Conservation (phyloP, 1,140 invertebrate species). For the Drosophila albomicans region DNA sequence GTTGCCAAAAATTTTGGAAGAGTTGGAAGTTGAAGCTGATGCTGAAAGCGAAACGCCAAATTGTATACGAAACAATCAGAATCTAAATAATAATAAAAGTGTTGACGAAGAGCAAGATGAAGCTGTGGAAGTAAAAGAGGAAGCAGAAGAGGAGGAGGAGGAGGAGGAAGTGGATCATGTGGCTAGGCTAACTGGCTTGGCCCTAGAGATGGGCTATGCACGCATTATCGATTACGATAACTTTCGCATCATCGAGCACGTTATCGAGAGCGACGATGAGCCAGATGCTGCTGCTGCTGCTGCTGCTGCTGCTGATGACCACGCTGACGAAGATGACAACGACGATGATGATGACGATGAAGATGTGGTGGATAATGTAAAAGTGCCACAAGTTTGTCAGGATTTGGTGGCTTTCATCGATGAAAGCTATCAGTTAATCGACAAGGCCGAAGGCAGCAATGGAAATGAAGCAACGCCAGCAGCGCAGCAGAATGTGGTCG, state of each 20-base stretch:
- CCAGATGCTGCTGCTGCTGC: constrained; percentile 11
- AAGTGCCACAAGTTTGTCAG: constrained; percentile 31
- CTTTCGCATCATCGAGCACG: constrained; percentile 78
- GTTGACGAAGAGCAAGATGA: neutral
- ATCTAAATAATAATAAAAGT: neutral
- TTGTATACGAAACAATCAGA: constrained; percentile 41
- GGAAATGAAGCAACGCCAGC: constrained; percentile 11
- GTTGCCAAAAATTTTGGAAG: constrained; percentile 55
- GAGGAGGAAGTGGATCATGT: constrained; percentile 49
- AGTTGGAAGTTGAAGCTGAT: constrained; percentile 44
- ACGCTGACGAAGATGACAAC: neutral
- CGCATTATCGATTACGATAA: constrained; percentile 81
- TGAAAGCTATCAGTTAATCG: constrained; percentile 76
- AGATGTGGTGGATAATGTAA: constrained; percentile 3
- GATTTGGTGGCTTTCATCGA: constrained; percentile 77
- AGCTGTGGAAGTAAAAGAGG: neutral
- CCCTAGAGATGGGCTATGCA: constrained; percentile 67
- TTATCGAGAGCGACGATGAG: constrained; percentile 77
- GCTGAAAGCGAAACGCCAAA: constrained; percentile 29
- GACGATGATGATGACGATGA: neutral
- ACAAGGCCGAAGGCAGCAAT: constrained; percentile 35
- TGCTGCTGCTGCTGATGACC: neutral
- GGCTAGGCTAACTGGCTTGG: constrained; percentile 49
- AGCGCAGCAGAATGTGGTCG: constrained; percentile 26
- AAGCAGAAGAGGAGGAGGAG: neutral